A percentile compares a stretch with the other conserved stretches of the same genome.
Evolutionary conservation across 2,797 vertebrate species (phyloP).

Genomic region (Vireo griseus): DNA sequence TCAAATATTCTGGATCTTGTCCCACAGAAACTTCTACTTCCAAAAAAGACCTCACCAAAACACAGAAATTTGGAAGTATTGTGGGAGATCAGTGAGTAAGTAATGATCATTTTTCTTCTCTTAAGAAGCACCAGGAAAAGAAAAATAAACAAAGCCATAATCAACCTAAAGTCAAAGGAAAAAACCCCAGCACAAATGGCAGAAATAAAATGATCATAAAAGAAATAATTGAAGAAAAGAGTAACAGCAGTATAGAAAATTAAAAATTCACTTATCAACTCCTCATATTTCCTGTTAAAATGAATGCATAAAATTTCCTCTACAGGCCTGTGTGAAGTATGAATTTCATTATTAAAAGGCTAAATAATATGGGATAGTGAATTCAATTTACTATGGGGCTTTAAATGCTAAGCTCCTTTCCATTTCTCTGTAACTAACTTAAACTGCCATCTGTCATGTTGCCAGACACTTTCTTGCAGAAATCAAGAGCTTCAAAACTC

Average conservation of each 20-base stretch:
- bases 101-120: neutral
- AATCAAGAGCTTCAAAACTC: neutral
- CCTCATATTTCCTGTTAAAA: fast-evolving
- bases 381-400: neutral
- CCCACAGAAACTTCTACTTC: neutral
- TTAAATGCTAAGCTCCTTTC: neutral
- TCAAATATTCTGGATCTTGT: neutral
- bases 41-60: neutral
- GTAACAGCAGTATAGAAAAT: neutral
- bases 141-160: neutral
- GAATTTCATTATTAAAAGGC: neutral
- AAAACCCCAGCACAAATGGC: neutral
- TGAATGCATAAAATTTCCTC: neutral
- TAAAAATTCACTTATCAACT: neutral
- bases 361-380: neutral
- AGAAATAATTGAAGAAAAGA: neutral
- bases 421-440: neutral
- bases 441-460: neutral
- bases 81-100: neutral
- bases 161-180: neutral
- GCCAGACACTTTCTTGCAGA: neutral
- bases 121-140: neutral
- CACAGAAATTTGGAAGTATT: neutral
- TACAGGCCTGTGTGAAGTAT: neutral
- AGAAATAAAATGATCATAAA: neutral